These are phyloP conservation scores for Lasioglossum figueresi DNA, from an alignment of 2,888 invertebrate genomes.

Conservation along the genomic window DNA sequence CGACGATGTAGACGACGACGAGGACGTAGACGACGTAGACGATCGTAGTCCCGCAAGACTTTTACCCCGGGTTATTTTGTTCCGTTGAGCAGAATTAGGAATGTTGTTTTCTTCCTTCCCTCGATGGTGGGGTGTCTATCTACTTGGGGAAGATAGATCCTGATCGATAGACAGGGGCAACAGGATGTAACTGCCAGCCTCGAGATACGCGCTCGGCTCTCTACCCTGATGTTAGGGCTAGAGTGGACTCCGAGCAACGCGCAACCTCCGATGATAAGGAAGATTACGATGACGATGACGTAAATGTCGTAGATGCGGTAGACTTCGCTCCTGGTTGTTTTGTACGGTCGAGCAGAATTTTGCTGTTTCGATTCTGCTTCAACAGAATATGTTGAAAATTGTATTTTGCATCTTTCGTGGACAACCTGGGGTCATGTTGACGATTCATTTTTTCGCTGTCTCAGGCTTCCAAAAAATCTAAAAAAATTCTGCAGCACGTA, in stretches of 20 bases:
- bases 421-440: neutral
- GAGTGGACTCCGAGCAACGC: neutral
- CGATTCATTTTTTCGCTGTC: too few species aligned
- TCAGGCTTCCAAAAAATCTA: too few species aligned
- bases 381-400: neutral
- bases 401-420: neutral
- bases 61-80: slow-evolving; percentile 43
- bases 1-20: slow-evolving; percentile 42
- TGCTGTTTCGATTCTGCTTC: neutral
- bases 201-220: neutral
- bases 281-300: neutral
- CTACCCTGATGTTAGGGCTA: neutral
- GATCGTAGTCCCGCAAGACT: slow-evolving; percentile 25
- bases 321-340: neutral
- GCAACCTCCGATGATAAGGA: neutral
- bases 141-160: slow-evolving; percentile 7
- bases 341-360: neutral
- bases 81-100: slow-evolving; percentile 40
- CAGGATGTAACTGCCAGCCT: neutral
- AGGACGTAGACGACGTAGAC: slow-evolving; percentile 33
- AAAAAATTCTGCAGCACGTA: too few species aligned
- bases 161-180: slow-evolving; percentile 14
- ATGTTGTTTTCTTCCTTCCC: slow-evolving; percentile 4
- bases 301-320: neutral
- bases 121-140: neutral